These are phyloP conservation scores for Axis porcinus DNA, from an alignment of 2,113 vertebrate genomes.

Conservation along the genomic window DNA sequence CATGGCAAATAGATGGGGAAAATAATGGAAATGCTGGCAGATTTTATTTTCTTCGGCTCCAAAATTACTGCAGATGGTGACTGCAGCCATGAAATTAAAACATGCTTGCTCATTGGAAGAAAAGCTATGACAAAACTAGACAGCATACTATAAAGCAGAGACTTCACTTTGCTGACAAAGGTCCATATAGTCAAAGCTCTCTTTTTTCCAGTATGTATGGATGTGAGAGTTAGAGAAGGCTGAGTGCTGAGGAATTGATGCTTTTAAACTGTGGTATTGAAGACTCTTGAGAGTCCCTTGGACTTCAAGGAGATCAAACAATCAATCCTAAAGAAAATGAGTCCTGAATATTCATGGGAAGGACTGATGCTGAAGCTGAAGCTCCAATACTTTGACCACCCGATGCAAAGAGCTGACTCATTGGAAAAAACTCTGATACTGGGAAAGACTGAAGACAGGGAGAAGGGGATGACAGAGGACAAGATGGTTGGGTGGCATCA, in stretches of 20 bases:
- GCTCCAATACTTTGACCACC: background rate
- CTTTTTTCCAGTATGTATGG: background rate
- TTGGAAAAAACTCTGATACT: background rate
- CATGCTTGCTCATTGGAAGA: background rate
- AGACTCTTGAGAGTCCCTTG: background rate
- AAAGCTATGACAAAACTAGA: background rate
- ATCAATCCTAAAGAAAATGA: background rate
- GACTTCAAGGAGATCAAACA: background rate
- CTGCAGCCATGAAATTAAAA: background rate
- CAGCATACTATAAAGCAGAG: background rate
- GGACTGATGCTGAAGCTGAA: background rate
- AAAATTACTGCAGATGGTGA: background rate
- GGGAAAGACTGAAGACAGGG: background rate
- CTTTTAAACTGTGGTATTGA: background rate
- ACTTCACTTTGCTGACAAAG: background rate
- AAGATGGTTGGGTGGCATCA: background rate
- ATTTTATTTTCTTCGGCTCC: background rate
- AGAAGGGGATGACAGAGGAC: background rate
- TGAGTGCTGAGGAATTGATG: background rate
- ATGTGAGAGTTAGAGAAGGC: background rate
- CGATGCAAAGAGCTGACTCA: background rate
- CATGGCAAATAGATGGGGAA: background rate
- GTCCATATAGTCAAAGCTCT: background rate
- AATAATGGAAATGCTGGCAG: background rate
- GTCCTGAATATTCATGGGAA: background rate